These are phyloP conservation scores for Sinelater perroti DNA, from an alignment of 2,888 invertebrate species.

Conservation along the genomic window DNA sequence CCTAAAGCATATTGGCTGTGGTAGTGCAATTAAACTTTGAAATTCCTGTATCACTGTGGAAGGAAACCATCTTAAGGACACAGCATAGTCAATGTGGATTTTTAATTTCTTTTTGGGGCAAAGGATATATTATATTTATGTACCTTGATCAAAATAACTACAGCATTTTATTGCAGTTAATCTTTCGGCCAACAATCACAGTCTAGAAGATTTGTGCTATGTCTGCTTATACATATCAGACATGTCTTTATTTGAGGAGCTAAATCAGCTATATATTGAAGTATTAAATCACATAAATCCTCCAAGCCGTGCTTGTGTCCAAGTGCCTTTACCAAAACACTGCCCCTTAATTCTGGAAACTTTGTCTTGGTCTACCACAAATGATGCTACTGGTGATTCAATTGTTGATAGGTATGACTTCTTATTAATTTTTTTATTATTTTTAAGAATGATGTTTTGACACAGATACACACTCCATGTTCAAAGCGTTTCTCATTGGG, in stretches of 20 bases:
- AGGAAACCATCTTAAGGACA: too few relatives aligned
- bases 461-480: slow-evolving; percentile 87
- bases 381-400: slow-evolving; percentile 45
- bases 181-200: slow-evolving; percentile 63
- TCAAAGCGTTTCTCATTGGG: slow-evolving; percentile 96
- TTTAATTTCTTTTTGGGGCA: too few relatives aligned
- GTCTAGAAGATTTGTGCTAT: slow-evolving; percentile 76
- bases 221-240: slow-evolving; percentile 85
- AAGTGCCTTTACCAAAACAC: slow-evolving; percentile 73
- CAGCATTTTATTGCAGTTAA: slow-evolving; percentile 64
- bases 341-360: slow-evolving; percentile 83
- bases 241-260: slow-evolving; percentile 78
- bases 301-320: slow-evolving; percentile 86
- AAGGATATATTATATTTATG: too few relatives aligned
- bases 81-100: too few relatives aligned
- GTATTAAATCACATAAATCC: slow-evolving; percentile 81
- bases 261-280: slow-evolving; percentile 81
- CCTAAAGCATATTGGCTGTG: too few relatives aligned
- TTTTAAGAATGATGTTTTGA: slow-evolving; percentile 39
- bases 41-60: too few relatives aligned
- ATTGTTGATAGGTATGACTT: slow-evolving; percentile 50
- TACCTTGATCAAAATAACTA: too few relatives aligned
- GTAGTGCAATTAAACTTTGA: too few relatives aligned
- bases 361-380: slow-evolving; percentile 65
- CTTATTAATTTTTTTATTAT: too few relatives aligned